Conservation (phyloP, 2,113 vertebrate species). For the Coptodon bakossiorum region DNA sequence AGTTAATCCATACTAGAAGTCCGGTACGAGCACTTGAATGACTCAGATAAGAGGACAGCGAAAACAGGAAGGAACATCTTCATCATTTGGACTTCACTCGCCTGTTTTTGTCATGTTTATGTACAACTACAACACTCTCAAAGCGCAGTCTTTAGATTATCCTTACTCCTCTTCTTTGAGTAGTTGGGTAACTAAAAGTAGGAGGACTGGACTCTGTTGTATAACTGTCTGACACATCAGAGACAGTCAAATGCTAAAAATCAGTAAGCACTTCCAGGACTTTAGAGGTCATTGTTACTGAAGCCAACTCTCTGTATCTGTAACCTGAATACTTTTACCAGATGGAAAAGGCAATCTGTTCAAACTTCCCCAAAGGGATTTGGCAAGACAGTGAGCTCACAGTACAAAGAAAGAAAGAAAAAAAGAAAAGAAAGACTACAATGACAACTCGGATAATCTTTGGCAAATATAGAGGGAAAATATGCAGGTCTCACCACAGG, state of each 20-base stretch:
- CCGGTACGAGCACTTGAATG: neutral
- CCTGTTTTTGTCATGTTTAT: slow-evolving; percentile 15
- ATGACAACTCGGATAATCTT: slow-evolving; percentile 28
- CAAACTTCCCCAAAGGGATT: slow-evolving; percentile 61
- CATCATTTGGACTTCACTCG: neutral
- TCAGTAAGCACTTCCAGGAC: slow-evolving; percentile 33
- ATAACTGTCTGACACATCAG: slow-evolving; percentile 22
- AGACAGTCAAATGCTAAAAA: slow-evolving; percentile 29
- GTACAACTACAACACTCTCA: neutral
- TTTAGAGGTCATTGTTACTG: slow-evolving; percentile 44
- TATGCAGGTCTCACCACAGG: neutral
- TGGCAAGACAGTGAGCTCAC: slow-evolving; percentile 59
- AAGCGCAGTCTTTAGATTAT: neutral
- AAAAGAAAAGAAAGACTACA: neutral
- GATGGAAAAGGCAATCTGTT: slow-evolving; percentile 64
- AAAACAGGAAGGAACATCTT: slow-evolving; percentile 32
- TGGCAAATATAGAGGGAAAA: neutral
- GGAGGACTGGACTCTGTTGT: neutral
- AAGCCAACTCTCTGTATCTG: slow-evolving; percentile 47
- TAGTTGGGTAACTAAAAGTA: neutral
- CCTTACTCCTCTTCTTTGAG: neutral
- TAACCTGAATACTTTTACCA: slow-evolving; percentile 67
- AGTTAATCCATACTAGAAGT: neutral
- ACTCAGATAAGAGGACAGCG: neutral
- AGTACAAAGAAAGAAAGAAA: neutral